Conservation (phyloP, 2,113 vertebrate genomes). For the Hippocampus guttulatus region DNA sequence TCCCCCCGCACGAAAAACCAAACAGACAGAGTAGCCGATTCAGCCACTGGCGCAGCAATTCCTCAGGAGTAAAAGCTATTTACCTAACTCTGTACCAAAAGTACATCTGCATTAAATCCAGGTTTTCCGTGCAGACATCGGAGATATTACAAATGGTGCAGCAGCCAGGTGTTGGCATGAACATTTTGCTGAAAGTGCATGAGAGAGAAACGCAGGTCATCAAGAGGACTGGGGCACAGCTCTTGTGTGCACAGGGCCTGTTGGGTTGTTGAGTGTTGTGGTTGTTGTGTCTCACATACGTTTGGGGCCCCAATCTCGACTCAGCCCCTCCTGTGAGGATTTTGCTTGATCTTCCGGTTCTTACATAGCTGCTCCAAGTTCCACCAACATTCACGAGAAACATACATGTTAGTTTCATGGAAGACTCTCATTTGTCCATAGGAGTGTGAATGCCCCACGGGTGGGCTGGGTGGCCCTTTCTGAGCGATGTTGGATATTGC, state of each 20-base stretch:
- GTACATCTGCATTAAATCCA: conserved; percentile 47
- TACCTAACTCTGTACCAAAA: conserved; percentile 50
- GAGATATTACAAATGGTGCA: conserved; percentile 45
- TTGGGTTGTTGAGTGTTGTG: conserved; percentile 34
- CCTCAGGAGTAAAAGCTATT: conserved; percentile 41
- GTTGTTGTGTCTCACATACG: not conserved
- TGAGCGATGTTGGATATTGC: too few relatives aligned
- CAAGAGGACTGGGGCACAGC: conserved; percentile 30
- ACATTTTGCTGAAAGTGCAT: conserved; percentile 49
- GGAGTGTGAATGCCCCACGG: too few relatives aligned
- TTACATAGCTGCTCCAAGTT: not conserved
- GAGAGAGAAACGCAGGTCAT: conserved; percentile 43
- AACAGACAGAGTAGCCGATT: conserved; percentile 33
- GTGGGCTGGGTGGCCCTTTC: too few relatives aligned
- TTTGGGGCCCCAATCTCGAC: not conserved
- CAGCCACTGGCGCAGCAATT: conserved; percentile 46
- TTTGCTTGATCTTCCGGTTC: not conserved
- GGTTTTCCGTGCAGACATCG: conserved; percentile 28
- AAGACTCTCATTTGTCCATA: too few relatives aligned
- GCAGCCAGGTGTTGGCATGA: conserved; percentile 45
- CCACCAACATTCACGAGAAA: not conserved
- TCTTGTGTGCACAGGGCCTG: conserved; percentile 12
- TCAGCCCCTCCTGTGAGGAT: too few relatives aligned
- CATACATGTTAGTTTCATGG: not conserved
- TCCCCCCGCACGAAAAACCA: conserved; percentile 50